Percentiles rank a stretch among this genome's conserved stretches.
Evolutionary conservation across 2,797 vertebrate genomes (phyloP).

Genomic region (Premnoplex brunnescens): DNA sequence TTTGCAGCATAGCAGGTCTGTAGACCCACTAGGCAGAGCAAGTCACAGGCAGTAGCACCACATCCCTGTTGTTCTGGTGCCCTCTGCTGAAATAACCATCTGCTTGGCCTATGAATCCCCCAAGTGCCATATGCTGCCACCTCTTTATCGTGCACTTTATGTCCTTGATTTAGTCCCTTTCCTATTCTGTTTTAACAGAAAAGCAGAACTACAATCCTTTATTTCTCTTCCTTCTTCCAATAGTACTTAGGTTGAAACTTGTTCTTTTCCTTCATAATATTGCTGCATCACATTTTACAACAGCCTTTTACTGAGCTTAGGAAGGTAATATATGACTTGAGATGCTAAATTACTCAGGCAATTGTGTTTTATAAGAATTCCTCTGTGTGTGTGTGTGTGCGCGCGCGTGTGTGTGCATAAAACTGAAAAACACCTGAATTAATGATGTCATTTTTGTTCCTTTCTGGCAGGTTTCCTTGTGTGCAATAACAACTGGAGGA

Average conservation of each 20-base stretch:
- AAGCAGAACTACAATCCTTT: not conserved
- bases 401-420: not conserved
- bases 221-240: not conserved
- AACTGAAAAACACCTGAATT: not conserved
- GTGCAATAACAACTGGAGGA: not conserved
- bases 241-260: not conserved
- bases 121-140: not conserved
- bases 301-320: not conserved
- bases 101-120: not conserved
- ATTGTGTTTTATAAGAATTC: not conserved
- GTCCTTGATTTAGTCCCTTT: not conserved
- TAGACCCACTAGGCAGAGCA: not conserved
- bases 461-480: not conserved
- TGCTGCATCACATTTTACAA: not conserved
- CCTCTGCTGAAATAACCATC: conserved; percentile 12
- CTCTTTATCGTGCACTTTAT: not conserved
- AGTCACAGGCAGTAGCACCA: not conserved
- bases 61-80: not conserved
- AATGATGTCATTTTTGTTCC: not conserved
- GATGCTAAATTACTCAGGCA: not conserved
- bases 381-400: no score
- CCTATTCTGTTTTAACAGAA: not conserved
- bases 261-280: not conserved
- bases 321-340: not conserved
- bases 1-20: not conserved